Evolutionary conservation across 2,888 invertebrate species (phyloP).

Genomic region (Drosophila incognita): DNA sequence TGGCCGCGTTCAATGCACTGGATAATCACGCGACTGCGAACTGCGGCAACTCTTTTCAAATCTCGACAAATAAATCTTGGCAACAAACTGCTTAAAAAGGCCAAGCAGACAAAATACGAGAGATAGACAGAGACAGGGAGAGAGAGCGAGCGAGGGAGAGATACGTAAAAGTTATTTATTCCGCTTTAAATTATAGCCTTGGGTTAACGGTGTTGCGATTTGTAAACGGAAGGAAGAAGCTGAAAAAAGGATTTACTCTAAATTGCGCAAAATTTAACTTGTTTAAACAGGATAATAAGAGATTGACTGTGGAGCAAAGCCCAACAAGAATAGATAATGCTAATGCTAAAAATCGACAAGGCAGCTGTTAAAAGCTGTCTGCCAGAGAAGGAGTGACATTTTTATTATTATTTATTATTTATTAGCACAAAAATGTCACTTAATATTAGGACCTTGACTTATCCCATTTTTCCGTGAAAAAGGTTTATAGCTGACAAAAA

Average conservation of each 20-base stretch:
- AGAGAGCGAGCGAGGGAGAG: neutral
- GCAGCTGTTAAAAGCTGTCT: neutral
- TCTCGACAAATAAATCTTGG: conserved; percentile 75
- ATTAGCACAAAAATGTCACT: neutral
- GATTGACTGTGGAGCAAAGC: neutral
- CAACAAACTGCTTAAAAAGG: conserved; percentile 49
- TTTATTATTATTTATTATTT: neutral
- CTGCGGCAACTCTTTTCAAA: conserved; percentile 71
- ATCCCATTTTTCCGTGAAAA: neutral
- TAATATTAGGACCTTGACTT: neutral
- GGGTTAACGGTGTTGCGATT: conserved; percentile 62
- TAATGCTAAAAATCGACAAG: neutral
- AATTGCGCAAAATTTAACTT: conserved; percentile 31
- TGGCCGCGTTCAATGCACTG: conserved; percentile 78
- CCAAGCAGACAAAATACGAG: conserved; percentile 6
- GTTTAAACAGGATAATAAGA: conserved; percentile 7
- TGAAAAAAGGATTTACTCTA: conserved; percentile 21
- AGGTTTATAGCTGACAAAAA: neutral
- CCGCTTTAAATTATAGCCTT: conserved; percentile 63
- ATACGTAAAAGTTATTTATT: conserved; percentile 52
- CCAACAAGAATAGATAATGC: neutral
- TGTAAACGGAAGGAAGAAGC: conserved; percentile 27
- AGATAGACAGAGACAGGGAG: neutral
- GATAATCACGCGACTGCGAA: conserved; percentile 73
- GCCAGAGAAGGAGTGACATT: neutral